These are phyloP conservation scores for Tyrophagus putrescentiae DNA, from an alignment of 1,140 invertebrate genomes.

Conservation along the genomic window DNA sequence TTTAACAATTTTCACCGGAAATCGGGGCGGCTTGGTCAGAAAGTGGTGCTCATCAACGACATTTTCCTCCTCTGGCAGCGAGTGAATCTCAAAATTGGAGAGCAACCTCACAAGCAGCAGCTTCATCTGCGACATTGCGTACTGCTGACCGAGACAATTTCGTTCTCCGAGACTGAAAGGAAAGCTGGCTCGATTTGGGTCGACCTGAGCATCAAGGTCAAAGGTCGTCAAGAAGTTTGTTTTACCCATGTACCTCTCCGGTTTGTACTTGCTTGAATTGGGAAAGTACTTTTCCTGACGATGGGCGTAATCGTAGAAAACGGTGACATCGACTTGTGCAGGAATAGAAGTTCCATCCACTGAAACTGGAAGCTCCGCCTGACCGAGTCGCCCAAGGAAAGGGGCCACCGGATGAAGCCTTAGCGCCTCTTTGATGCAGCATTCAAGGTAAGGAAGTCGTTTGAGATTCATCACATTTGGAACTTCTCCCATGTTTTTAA, in stretches of 20 bases:
- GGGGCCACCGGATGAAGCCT: background rate
- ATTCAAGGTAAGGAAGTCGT: background rate
- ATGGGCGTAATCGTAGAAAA: background rate
- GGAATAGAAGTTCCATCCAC: background rate
- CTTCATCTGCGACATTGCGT: background rate
- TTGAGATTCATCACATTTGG: background rate
- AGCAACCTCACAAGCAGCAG: background rate
- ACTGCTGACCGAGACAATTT: background rate
- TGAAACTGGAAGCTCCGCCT: background rate
- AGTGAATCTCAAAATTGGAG: background rate
- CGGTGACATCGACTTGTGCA: background rate
- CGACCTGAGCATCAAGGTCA: background rate
- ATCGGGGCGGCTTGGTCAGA: background rate
- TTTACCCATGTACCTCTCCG: background rate
- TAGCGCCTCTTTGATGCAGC: background rate
- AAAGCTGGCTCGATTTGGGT: background rate
- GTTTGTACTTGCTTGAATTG: background rate
- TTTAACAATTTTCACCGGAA: background rate
- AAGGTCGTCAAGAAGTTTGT: too few relatives aligned
- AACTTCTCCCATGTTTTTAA: background rate
- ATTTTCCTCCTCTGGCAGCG: background rate
- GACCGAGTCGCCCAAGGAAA: background rate
- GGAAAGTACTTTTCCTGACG: background rate
- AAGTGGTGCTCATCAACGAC: background rate
- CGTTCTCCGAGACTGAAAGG: background rate